phyloP scores from a whole-genome alignment of 1,140 invertebrate genomes.

The Halictus rubicundus region DNA sequence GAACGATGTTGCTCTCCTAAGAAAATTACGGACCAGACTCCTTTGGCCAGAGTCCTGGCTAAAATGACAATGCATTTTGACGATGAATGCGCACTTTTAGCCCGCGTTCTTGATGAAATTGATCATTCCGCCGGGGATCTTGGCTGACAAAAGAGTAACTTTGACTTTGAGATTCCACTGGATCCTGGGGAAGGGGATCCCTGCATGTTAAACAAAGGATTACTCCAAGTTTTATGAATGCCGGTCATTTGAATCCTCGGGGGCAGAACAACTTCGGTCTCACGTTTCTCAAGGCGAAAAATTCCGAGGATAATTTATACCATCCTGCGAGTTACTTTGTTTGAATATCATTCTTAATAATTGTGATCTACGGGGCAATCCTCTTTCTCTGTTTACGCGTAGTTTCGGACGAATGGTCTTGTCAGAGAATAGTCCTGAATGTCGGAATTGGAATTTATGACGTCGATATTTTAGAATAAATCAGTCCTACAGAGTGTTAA shows the following conservation, averaged over 20 bases:
- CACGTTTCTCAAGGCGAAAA: not conserved
- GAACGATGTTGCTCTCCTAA: not conserved
- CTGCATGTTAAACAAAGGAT: slow-evolving; percentile 2
- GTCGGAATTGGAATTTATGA: no score
- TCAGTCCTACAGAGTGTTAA: no score
- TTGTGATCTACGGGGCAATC: no score
- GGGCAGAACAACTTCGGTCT: not conserved
- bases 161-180: not conserved
- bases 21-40: not conserved
- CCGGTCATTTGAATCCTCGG: not conserved
- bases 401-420: no score
- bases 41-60: not conserved
- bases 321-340: not conserved
- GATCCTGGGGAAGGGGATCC: not conserved
- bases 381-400: no score
- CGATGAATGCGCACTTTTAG: not conserved
- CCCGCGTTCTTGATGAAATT: not conserved
- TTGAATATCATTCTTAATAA: no score
- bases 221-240: not conserved
- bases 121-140: not conserved
- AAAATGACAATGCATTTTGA: not conserved
- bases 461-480: no score
- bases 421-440: no score
- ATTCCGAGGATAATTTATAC: not conserved
- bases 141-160: not conserved